Base-by-base conservation (phyloP, 2,888 invertebrate genomes). In the Ypsolopha scabrella region DNA sequence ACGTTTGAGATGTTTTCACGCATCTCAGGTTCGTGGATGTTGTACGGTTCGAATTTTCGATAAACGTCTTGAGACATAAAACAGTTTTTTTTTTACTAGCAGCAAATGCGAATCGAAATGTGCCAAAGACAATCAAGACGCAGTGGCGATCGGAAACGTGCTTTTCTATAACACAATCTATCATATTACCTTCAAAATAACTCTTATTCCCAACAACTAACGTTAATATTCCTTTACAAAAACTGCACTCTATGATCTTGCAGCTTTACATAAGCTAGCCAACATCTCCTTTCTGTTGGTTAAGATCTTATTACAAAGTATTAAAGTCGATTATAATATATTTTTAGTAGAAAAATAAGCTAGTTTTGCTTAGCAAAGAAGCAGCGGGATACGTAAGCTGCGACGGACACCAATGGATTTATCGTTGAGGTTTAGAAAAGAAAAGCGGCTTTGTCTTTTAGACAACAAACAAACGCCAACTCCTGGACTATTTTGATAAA, bases 381-480 rank as follows among this genome's bases (percentile, higher is more conserved):
- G 53, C 57, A 53, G 57, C 55, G 53, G 51, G 53, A 39, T 45
- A 51, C 43, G 51, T 74, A 74, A 74, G 76, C 78, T 77, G 78
- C 76, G 65, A 64, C 64, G 76, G 78, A 77, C 78, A 77, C 74
- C 75, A 75, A 73, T 72, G 72, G 77, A 77, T 76, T 77, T 78
- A 78, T 79, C 70, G 76, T 70, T 70, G 72, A 73, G 74, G 74
- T 72, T 74, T 70, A 72, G 72, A 75, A 74, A 71, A 70, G 70
- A 63, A 67, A 75, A 75, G 70, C 75, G 64, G 75, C 76, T 79
- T 79, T 79, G 76, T 77, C 76, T 77, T 70, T 68, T 68, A 69
- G 65, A 73, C 70, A 70, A 75, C 75, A 72, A 73, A 76, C 71
- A 68, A 65, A 67, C 64, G 61, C 57, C 59, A 55, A 56, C 59